Base-by-base conservation (phyloP, 2,888 invertebrate genomes). In the Dendrolimus pini region DNA sequence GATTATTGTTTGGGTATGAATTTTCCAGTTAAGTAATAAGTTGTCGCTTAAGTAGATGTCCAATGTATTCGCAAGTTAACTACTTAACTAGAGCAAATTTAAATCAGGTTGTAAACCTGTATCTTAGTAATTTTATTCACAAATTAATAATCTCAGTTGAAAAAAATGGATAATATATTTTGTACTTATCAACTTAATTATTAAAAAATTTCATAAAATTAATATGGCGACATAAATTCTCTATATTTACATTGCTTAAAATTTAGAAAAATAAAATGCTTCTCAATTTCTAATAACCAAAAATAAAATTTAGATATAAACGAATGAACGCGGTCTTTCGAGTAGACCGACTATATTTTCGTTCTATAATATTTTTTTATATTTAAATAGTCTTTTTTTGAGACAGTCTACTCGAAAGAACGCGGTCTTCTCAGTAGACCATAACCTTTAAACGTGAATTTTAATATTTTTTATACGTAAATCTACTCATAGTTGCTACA, bases 191-290 rank as follows among this genome's bases (percentile, higher is more conserved):
- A 57, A 63, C 61, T 63, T 62, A 61, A 63, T 60, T 60, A 10
- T 55, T 41, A 56, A 58, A 55, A 54, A 55, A 54, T 30, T 30
- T 58, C 54, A 54, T 54, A 53, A 55, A 59, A 53, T 60, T 64
- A 65, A 65, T 67, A 69, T 69, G 67, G 67, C 69, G 62, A 60
- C 55, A 47, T 47, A 47, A 10, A 47, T 47, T 47, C 47, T 47
- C 47, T 47, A 54, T 57, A 41, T 55, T 59, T 47, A 65, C 56
- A 63, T 8, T 57, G 54, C 55, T 47, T 55, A 64, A 63, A 41
- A 57, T 14, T 55, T 57, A 59, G 53, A 47, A 47, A 47, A 47
- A 47, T 47, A 47, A 47, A 47, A 47, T 10, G 12, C 47, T 47
- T 47, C 47, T 47, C 47, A 53, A 56, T n/a, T 53, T 13, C 58